Base-by-base conservation (phyloP, 2,888 invertebrate genomes). In the Chydorus sphaericus region DNA sequence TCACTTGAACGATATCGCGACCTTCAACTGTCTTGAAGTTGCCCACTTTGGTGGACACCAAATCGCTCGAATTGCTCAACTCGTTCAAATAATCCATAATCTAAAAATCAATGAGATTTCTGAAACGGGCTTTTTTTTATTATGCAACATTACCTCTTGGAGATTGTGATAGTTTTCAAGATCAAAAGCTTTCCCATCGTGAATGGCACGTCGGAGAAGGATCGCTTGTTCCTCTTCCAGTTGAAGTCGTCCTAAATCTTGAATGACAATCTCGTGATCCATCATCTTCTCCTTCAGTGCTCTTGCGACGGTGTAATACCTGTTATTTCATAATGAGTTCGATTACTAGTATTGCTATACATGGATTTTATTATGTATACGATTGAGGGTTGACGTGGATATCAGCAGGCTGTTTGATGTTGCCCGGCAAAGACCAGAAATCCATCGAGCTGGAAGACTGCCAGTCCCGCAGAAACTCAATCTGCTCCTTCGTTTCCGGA, bases 111-210 rank as follows among this genome's bases (percentile, higher is more conserved):
- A 4, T 10, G 38, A 26, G 20, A 30, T 10, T 11, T 18, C 8
- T 6, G 10, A 10, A 3, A 10, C n/a, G 4, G 14, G 31, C 7
- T 14, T 3, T 51, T 33, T 33, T 33, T 33, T 10, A 50, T 10
- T 7, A 8, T 26, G 4, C 23, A 38, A 36, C 20, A 38, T 54
- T 26, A 60, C 60, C 55, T 58, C 57, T 7, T 59, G 57, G 18
- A 54, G 33, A 16, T 33, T 51, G 57, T 60, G 60, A 36, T 60
- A 60, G 20, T 48, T 31, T 26, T 58, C 57, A 48, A 58, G 54
- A 38, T 60, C 60, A 26, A 60, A 59, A 23, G 56, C 56, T 33
- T 37, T 51, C 11, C 28, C 26, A n/a, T 28, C n/a, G 29, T 38
- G 20, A 5, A 33, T 30, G 2, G 37, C 50, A 14, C 44, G 33